phyloP scores from a whole-genome alignment of 2,113 vertebrate genomes.

The human region DNA sequence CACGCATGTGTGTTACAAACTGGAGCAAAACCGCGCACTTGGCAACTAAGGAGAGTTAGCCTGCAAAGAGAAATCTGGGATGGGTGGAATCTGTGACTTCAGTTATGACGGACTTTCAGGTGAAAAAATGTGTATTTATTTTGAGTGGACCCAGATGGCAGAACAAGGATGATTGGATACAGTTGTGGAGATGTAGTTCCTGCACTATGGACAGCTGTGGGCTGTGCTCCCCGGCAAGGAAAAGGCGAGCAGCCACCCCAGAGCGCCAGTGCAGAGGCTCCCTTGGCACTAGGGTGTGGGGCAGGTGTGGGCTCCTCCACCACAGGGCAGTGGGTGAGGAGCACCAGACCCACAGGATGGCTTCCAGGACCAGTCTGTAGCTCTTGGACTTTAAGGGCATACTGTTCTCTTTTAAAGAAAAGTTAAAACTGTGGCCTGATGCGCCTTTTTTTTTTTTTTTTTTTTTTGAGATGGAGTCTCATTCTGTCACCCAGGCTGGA shows the following conservation, averaged over 20 bases:
- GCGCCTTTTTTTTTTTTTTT: too few relatives aligned
- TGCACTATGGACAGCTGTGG: not conserved
- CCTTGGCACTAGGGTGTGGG: not conserved
- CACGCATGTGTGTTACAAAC: not conserved
- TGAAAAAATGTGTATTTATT: not conserved
- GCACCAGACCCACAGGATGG: too few relatives aligned
- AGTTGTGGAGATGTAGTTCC: not conserved
- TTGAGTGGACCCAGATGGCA: not conserved
- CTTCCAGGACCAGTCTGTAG: not conserved
- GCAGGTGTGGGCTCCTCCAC: too few relatives aligned
- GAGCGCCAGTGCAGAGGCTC: not conserved
- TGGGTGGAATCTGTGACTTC: not conserved
- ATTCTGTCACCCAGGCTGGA: too few relatives aligned
- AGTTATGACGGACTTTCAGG: not conserved
- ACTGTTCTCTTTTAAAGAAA: not conserved
- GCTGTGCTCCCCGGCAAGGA: not conserved
- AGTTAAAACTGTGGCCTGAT: not conserved
- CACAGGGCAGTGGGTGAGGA: too few relatives aligned
- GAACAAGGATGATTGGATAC: not conserved
- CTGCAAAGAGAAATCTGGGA: not conserved
- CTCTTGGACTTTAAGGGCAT: not conserved
- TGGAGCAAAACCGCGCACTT: not conserved
- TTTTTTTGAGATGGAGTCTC: too few relatives aligned
- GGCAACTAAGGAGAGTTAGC: not conserved
- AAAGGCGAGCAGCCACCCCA: not conserved